phyloP scores from a whole-genome alignment of 2,797 vertebrate species.

The Thalassophryne amazonica region DNA sequence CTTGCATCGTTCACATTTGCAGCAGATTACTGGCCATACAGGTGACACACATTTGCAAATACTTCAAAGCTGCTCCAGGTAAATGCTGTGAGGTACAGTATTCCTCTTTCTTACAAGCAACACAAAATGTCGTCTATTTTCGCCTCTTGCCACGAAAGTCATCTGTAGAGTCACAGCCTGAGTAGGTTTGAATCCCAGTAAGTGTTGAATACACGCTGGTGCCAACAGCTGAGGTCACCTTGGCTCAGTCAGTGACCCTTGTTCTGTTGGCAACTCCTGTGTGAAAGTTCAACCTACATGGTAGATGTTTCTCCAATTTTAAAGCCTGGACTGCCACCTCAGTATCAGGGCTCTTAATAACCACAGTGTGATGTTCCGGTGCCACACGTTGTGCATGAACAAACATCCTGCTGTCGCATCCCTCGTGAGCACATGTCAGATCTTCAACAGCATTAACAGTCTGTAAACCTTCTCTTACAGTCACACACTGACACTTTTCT shows the following conservation, averaged over 20 bases:
- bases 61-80: slow-evolving; percentile 14
- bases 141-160: slow-evolving; percentile 27
- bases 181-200: slow-evolving; percentile 28
- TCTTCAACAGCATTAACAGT: slow-evolving; percentile 23
- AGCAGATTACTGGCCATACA: slow-evolving; percentile 23
- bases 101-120: slow-evolving; percentile 11
- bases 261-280: no score
- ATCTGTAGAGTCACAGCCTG: slow-evolving; percentile 26
- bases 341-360: slow-evolving; percentile 33
- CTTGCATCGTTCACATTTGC: slow-evolving; percentile 26
- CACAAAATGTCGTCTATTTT: slow-evolving; percentile 22
- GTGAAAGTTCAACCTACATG: slow-evolving; percentile 26
- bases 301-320: slow-evolving; percentile 25
- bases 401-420: slow-evolving; percentile 30
- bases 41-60: slow-evolving; percentile 18
- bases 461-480: slow-evolving; percentile 10
- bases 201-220: slow-evolving; percentile 21
- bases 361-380: slow-evolving; percentile 21
- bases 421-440: slow-evolving; percentile 23
- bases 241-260: slow-evolving; percentile 13
- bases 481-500: slow-evolving; percentile 22
- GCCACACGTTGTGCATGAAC: slow-evolving; percentile 27
- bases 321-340: slow-evolving; percentile 39
- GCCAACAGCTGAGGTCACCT: slow-evolving; percentile 31
- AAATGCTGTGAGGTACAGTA: slow-evolving; percentile 23